A percentile compares a stretch with the other conserved stretches of the same genome.
phyloP scores from a whole-genome alignment of 2,797 vertebrate species.

The Eleutherodactylus coqui region DNA sequence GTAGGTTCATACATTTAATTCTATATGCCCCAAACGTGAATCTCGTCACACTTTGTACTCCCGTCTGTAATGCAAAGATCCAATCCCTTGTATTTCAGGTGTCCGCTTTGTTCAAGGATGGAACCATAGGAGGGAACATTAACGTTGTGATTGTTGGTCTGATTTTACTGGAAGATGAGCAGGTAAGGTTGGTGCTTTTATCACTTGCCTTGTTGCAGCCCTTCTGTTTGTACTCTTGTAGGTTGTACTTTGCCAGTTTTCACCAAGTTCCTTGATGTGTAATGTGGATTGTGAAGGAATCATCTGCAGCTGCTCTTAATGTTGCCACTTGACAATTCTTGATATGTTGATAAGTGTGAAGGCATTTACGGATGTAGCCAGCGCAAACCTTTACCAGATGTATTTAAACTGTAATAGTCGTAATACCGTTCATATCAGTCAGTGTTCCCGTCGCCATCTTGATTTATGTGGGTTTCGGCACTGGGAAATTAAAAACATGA shows the following conservation, averaged over 20 bases:
- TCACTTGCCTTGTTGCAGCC: too few relatives aligned
- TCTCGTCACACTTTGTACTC: neutral
- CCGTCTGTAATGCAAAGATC: neutral
- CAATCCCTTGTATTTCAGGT: constrained; percentile 75
- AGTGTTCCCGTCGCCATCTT: too few relatives aligned
- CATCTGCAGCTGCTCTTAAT: constrained; percentile 48
- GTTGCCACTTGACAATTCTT: constrained; percentile 29
- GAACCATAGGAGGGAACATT: constrained; percentile 90
- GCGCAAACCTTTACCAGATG: too few relatives aligned
- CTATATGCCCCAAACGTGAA: too few relatives aligned
- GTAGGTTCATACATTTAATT: too few relatives aligned
- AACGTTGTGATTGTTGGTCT: constrained; percentile 90
- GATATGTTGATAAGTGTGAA: constrained; percentile 31
- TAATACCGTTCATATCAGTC: too few relatives aligned
- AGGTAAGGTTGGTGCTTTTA: constrained; percentile 74
- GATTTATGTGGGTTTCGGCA: too few relatives aligned
- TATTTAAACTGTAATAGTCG: too few relatives aligned
- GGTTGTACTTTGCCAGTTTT: neutral
- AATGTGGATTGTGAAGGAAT: constrained; percentile 34
- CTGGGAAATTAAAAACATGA: too few relatives aligned
- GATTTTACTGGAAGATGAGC: constrained; percentile 88
- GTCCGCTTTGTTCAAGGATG: constrained; percentile 90
- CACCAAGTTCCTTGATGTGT: neutral
- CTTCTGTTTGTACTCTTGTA: neutral
- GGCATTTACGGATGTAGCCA: too few relatives aligned